Evolutionary conservation across 1,140 invertebrate genomes (phyloP).

Genomic region (Psix sp.): DNA sequence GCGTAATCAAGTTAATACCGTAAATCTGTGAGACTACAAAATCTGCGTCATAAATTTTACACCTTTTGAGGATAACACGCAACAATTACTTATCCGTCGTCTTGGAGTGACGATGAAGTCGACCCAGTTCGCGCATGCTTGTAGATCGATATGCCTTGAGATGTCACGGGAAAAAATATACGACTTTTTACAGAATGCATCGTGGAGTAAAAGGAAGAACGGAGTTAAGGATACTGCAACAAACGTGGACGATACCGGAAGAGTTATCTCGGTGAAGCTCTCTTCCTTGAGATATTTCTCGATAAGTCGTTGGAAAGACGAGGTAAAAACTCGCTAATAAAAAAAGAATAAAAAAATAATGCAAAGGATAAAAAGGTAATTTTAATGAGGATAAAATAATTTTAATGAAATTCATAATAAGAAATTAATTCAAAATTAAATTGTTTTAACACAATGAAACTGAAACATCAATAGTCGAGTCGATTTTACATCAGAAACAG

Average conservation of each 20-base stretch:
- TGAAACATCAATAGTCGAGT: too few species aligned
- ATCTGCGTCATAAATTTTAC: constrained; percentile 29
- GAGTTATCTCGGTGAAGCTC: constrained; percentile 44
- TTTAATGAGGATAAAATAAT: not conserved
- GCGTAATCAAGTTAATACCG: too few species aligned
- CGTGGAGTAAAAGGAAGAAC: constrained; percentile 44
- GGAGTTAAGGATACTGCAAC: constrained; percentile 36
- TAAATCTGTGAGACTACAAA: too few species aligned
- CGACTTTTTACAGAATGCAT: constrained; percentile 47
- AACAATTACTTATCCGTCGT: constrained; percentile 57
- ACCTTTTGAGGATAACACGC: constrained; percentile 32
- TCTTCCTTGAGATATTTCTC: constrained; percentile 46
- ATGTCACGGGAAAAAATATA: constrained; percentile 62
- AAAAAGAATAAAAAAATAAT: constrained; percentile 13
- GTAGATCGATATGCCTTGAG: constrained; percentile 60
- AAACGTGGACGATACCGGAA: constrained; percentile 42
- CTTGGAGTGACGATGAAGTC: constrained; percentile 33
- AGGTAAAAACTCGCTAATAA: too few species aligned
- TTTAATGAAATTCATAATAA: too few species aligned
- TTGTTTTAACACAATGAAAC: too few species aligned
- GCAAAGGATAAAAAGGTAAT: constrained; percentile 5
- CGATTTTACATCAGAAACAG: too few species aligned
- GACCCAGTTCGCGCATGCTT: constrained; percentile 64
- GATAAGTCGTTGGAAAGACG: too few species aligned
- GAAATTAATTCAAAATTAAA: too few species aligned